Evolutionary conservation across 2,797 vertebrate genomes (phyloP).

Genomic region (Centropyge bicolor): DNA sequence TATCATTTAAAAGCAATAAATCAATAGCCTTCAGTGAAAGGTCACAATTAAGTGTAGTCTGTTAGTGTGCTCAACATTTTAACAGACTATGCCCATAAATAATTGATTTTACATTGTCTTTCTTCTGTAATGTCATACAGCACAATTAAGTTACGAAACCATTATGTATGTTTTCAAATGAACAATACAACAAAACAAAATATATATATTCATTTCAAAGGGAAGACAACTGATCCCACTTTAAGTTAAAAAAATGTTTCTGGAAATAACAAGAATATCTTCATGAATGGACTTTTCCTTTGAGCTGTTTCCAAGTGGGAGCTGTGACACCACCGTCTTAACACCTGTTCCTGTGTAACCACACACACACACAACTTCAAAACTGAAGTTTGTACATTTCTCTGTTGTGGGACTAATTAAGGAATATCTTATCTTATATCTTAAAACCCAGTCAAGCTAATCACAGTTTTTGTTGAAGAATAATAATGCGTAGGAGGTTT

Average conservation of each 20-base stretch:
- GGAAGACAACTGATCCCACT: not conserved
- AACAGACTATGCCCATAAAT: not conserved
- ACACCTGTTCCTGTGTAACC: conserved; percentile 16
- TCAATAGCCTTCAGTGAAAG: not conserved
- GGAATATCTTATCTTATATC: too few relatives aligned
- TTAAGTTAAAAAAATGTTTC: not conserved
- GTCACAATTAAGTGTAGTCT: not conserved
- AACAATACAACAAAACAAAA: not conserved
- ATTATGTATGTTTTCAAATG: conserved; percentile 9
- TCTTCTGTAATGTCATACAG: not conserved
- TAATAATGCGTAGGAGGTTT: conserved; percentile 17
- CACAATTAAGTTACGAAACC: not conserved
- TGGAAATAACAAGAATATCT: conserved; percentile 11
- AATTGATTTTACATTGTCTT: conserved; percentile 19
- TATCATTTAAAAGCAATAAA: not conserved
- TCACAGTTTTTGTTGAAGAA: too few relatives aligned
- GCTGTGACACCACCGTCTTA: conserved; percentile 15
- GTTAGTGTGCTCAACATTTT: conserved; percentile 16
- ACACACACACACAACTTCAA: conserved; percentile 33
- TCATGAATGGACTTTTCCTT: conserved; percentile 14
- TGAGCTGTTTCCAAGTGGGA: conserved; percentile 13
- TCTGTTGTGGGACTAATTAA: too few relatives aligned
- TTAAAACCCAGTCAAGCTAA: too few relatives aligned
- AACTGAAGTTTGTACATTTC: not conserved
- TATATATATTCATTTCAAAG: not conserved